A percentile compares a stretch with the other conserved stretches of the same genome.
phyloP scores from a whole-genome alignment of 2,888 invertebrate genomes.

The Drosophila acutilabella region DNA sequence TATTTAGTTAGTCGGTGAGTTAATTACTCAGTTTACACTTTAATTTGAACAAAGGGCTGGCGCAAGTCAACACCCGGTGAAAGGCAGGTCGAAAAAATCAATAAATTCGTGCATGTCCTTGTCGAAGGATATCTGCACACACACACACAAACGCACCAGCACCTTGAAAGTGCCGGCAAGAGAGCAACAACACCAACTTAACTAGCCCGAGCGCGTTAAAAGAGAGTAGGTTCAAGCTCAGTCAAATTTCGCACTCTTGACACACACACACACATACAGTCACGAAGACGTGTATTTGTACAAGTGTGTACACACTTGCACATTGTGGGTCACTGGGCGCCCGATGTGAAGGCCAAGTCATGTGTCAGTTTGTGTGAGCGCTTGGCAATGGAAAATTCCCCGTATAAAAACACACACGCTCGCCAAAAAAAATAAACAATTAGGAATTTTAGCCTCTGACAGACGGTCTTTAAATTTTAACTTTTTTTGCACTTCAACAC shows the following conservation, averaged over 20 bases:
- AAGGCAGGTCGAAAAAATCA: constrained; percentile 48
- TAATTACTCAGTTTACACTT: constrained; percentile 11
- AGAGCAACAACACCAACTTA: constrained; percentile 21
- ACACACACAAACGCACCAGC: constrained; percentile 4
- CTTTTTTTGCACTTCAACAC: background rate
- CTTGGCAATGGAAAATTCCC: constrained; percentile 56
- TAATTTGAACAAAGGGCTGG: constrained; percentile 3
- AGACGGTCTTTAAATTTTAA: constrained; percentile 6
- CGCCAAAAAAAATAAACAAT: constrained; percentile 16
- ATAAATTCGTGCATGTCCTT: constrained; percentile 61
- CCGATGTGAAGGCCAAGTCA: constrained; percentile 42
- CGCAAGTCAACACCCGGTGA: constrained; percentile 12
- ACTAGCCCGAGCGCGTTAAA: constrained; percentile 1
- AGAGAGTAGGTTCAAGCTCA: constrained; percentile 6
- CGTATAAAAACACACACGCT: constrained; percentile 25
- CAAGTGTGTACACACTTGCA: constrained; percentile 19
- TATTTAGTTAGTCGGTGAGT: background rate
- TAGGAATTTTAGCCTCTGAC: constrained; percentile 16
- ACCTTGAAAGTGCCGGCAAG: constrained; percentile 50
- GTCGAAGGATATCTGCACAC: constrained; percentile 48
- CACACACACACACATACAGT: background rate
- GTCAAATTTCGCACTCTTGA: constrained; percentile 16
- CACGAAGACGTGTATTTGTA: background rate
- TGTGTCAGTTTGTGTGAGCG: constrained; percentile 12
- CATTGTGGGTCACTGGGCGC: constrained; percentile 53